A percentile compares a stretch with the other conserved stretches of the same genome.
These are phyloP conservation scores for Brachionus asplanchnoidis DNA, from an alignment of 1,140 invertebrate species.

Conservation along the genomic window DNA sequence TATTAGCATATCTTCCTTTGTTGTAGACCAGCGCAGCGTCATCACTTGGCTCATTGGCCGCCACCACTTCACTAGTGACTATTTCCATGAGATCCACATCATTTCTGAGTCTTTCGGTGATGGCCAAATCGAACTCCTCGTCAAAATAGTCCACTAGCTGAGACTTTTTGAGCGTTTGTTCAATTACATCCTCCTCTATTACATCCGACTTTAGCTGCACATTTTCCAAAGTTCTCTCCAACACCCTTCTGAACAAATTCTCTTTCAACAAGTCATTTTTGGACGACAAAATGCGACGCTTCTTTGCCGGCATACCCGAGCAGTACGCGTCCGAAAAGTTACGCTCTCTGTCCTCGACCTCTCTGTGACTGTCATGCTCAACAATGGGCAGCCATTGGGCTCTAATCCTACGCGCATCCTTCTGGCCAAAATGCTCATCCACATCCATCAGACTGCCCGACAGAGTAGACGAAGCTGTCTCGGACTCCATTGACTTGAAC, in stretches of 20 bases:
- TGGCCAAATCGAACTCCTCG: slow-evolving; percentile 4
- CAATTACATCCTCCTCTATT: background rate
- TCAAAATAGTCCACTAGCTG: background rate
- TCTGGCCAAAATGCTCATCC: background rate
- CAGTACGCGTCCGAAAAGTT: slow-evolving; percentile 75
- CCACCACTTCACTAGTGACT: background rate
- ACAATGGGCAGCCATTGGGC: slow-evolving; percentile 65
- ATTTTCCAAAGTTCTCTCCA: background rate
- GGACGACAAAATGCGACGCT: slow-evolving; percentile 47
- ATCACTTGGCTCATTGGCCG: background rate
- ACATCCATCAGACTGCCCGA: background rate
- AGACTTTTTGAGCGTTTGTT: background rate
- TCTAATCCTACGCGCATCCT: background rate
- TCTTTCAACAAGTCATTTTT: background rate
- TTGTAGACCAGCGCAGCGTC: background rate
- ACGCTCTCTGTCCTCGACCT: slow-evolving; percentile 49
- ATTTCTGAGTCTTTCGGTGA: background rate
- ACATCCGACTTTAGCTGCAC: background rate
- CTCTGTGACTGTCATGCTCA: slow-evolving; percentile 60
- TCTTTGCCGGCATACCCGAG: slow-evolving; percentile 71
- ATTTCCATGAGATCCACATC: background rate
- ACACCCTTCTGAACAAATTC: slow-evolving; percentile 4
- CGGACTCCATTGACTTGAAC: background rate
- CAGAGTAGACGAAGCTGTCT: slow-evolving; percentile 2
- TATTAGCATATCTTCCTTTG: background rate